A percentile compares a stretch with the other conserved stretches of the same genome.
Evolutionary conservation across 1,140 invertebrate species (phyloP).

Genomic region (Holotrichia oblita): DNA sequence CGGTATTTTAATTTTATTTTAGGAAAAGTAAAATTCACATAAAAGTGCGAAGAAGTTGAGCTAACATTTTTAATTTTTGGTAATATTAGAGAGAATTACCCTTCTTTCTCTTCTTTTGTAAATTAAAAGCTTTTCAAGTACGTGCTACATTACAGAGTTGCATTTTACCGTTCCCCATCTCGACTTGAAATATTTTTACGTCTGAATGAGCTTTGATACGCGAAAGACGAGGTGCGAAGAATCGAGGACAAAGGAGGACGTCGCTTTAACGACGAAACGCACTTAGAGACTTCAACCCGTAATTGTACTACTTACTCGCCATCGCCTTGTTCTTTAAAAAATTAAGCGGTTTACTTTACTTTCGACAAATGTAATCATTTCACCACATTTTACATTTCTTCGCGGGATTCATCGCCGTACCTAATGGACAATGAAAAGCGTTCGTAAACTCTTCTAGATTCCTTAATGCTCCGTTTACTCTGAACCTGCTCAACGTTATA

Average conservation of each 20-base stretch:
- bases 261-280: background rate
- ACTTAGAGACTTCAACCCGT: background rate
- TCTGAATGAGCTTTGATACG: background rate
- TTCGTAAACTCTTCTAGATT: slow-evolving; percentile 46
- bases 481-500: slow-evolving; percentile 2
- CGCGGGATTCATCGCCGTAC: slow-evolving; percentile 47
- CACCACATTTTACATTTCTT: slow-evolving; percentile 49
- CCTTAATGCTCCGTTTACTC: slow-evolving; percentile 52
- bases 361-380: slow-evolving; percentile 23
- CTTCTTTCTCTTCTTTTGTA: background rate
- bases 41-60: background rate
- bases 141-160: background rate
- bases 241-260: slow-evolving; percentile 10
- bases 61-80: background rate
- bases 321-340: background rate
- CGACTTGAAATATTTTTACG: slow-evolving; percentile 21
- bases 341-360: slow-evolving; percentile 15
- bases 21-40: no score
- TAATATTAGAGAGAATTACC: background rate
- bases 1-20: no score
- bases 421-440: slow-evolving; percentile 47
- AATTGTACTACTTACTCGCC: background rate
- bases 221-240: background rate
- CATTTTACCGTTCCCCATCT: slow-evolving; percentile 20
- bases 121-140: slow-evolving; percentile 18